A percentile compares a stretch with the other conserved stretches of the same genome.
Evolutionary conservation across 2,888 invertebrate genomes (phyloP).

Genomic region (Iphiclides podalirius): DNA sequence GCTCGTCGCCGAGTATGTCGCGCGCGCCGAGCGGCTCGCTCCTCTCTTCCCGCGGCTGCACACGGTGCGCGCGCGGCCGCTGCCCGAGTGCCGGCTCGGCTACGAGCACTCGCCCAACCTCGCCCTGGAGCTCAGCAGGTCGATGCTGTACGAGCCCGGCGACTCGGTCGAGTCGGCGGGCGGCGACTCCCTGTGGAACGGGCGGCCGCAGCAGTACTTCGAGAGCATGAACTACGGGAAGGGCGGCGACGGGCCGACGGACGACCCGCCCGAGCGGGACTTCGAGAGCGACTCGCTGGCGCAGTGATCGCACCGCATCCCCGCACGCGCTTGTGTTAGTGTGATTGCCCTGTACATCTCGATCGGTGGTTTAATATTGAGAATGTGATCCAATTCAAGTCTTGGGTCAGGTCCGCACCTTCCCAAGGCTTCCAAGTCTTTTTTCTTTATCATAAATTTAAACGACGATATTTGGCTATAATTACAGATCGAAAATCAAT

Average conservation of each 20-base stretch:
- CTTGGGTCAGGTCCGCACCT: no score
- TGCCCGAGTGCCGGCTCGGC: slow-evolving; percentile 40
- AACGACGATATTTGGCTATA: no score
- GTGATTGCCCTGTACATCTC: no score
- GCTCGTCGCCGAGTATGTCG: slow-evolving; percentile 61
- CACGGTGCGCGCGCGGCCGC: slow-evolving; percentile 34
- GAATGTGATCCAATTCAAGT: no score
- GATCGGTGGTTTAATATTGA: no score
- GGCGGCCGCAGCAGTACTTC: slow-evolving; percentile 79
- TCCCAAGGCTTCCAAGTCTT: no score
- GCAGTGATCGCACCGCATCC: slow-evolving; percentile 10
- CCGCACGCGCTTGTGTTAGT: no score
- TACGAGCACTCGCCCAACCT: slow-evolving; percentile 60
- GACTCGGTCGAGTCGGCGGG: slow-evolving; percentile 51
- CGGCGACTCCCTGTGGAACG: slow-evolving; percentile 80
- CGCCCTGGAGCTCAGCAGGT: slow-evolving; percentile 51
- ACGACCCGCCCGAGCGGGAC: slow-evolving; percentile 31
- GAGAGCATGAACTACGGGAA: slow-evolving; percentile 83
- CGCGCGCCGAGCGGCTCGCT: slow-evolving; percentile 56
- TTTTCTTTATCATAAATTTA: no score
- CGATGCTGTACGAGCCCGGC: slow-evolving; percentile 60
- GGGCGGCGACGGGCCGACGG: slow-evolving; percentile 23
- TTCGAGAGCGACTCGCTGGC: slow-evolving; percentile 64
- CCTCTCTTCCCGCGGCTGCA: slow-evolving; percentile 44
- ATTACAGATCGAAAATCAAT: no score